These are phyloP conservation scores for Lamprologus lemairii DNA, from an alignment of 2,113 vertebrate species.

Conservation along the genomic window DNA sequence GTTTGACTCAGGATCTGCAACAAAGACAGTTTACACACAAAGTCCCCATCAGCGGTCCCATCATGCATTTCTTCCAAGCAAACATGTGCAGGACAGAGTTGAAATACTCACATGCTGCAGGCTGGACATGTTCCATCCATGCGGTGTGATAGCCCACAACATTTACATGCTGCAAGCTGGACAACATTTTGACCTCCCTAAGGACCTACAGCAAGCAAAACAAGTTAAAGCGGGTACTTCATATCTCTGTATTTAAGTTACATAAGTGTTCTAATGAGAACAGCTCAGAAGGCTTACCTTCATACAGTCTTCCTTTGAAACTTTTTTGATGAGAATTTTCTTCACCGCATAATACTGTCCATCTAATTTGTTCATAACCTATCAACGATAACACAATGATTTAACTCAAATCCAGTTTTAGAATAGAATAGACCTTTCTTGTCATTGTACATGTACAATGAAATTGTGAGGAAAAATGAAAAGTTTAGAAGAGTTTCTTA, in stretches of 20 bases:
- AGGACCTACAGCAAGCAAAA: slow-evolving; percentile 75
- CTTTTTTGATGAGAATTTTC: slow-evolving; percentile 91
- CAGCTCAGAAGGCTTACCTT: slow-evolving; percentile 72
- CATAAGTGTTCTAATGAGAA: background rate
- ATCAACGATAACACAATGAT: background rate
- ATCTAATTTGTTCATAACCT: slow-evolving; percentile 96
- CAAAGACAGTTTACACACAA: background rate
- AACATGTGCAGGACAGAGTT: background rate
- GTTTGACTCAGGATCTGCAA: slow-evolving; percentile 36
- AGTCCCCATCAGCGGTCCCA: background rate
- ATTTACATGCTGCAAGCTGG: slow-evolving; percentile 85
- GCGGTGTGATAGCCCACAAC: slow-evolving; percentile 96
- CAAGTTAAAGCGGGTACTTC: background rate
- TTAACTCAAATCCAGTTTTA: background rate
- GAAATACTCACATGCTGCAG: slow-evolving; percentile 44
- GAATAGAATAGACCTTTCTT: background rate
- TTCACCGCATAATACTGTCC: slow-evolving; percentile 93
- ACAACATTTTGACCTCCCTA: slow-evolving; percentile 91
- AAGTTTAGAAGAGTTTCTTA: background rate
- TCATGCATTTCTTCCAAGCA: background rate
- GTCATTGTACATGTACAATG: background rate
- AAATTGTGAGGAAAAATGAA: background rate
- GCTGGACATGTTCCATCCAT: slow-evolving; percentile 93
- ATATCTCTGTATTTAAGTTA: background rate
- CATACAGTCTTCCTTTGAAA: slow-evolving; percentile 87